Base-by-base conservation (phyloP, 1,140 invertebrate species). In the Ridgeia piscesae region DNA sequence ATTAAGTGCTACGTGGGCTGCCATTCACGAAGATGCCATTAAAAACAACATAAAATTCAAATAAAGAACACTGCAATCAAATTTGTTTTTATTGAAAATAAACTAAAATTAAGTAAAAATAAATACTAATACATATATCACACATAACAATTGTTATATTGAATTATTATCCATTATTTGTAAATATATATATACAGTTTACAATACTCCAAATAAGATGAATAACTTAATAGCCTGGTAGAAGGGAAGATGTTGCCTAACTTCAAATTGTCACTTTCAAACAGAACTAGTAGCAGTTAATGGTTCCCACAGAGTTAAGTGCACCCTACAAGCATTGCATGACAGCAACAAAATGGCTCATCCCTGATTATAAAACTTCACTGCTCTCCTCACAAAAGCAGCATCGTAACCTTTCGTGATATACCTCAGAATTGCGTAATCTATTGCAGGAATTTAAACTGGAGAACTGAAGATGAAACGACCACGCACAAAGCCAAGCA, bases 301-400 rank as follows among this genome's bases (percentile, higher is more conserved):
- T 77, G 58, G 58, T 77, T 77, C 58, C 58, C 58, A 77, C 58
- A 77, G 58, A 77, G 58, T 77, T 77, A 77, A 77, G 58, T 77
- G 58, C 58, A 77, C 58, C 14, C 58, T 77, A 77, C 58, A 77
- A 77, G 0, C 17, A 27, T 77, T 17, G 58, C 58, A 77, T 77
- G 58, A 77, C 58, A 77, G 58, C 11, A 77, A 77, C 58, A 77
- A 77, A 77, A 77, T 77, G 58, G 58, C 58, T 77, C 58, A 77
- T 77, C 58, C 58, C 11, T 77, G 58, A 77, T 77, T 77, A 77
- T 21, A 77, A 77, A 77, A 77, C 58, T 77, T 77, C 58, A 77
- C 58, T 77, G 58, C 58, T 31, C 4, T 31, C 58, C 27, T 77
- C 11, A 77, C 58, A 77, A 77, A 77, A 77, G 58, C 58, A 14